phyloP scores from a whole-genome alignment of 2,113 vertebrate species.

The Psittacula cyanocephala region DNA sequence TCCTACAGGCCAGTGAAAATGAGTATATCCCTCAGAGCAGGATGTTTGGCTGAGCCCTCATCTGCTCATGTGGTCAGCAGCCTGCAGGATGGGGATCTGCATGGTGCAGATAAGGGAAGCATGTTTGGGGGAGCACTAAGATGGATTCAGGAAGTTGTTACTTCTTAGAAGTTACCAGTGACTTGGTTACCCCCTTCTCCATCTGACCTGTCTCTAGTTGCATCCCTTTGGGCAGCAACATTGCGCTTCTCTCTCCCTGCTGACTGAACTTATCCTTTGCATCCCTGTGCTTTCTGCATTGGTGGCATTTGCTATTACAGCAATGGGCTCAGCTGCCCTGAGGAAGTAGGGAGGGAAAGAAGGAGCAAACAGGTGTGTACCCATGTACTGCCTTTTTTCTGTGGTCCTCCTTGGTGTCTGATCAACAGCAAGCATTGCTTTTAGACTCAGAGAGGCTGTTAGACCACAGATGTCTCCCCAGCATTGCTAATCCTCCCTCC shows the following conservation, averaged over 20 bases:
- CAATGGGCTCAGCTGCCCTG: not conserved
- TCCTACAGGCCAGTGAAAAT: not conserved
- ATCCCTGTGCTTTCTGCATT: not conserved
- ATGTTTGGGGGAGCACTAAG: accelerated
- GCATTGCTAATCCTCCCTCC: not conserved
- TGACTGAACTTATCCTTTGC: not conserved
- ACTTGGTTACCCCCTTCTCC: not conserved
- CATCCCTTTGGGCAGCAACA: not conserved
- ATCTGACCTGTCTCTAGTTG: not conserved
- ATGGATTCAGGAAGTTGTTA: not conserved
- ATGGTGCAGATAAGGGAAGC: not conserved
- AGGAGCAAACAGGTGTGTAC: not conserved
- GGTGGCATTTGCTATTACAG: not conserved
- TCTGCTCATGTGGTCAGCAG: not conserved
- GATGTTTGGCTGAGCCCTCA: not conserved
- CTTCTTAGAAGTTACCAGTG: not conserved
- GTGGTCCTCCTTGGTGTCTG: not conserved
- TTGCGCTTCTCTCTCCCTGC: accelerated
- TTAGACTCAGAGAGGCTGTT: not conserved
- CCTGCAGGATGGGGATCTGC: not conserved
- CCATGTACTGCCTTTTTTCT: not conserved
- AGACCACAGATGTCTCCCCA: not conserved
- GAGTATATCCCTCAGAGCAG: not conserved
- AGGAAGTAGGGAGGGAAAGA: not conserved
- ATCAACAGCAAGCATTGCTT: accelerated